Base-by-base conservation (phyloP, 2,888 invertebrate genomes). In the Tachina lurida region DNA sequence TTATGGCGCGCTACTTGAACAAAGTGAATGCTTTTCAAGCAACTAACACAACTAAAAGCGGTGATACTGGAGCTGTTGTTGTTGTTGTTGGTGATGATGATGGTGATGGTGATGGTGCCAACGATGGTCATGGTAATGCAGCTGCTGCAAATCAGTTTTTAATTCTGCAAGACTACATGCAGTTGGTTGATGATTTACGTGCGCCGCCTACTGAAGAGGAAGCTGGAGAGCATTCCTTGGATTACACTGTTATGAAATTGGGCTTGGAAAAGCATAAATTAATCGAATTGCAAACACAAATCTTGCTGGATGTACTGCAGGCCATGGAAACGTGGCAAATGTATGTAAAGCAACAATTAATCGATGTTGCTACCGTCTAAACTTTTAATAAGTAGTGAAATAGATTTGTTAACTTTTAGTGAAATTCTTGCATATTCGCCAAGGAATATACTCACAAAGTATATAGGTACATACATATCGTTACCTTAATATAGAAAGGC, bases 221-320 rank as follows among this genome's bases (percentile, higher is more conserved):
- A 9, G 89, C 88, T 3, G 88, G 87, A 0, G 77, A 84, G 9
- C 88, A 88, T 5, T 88, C 87, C 5, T 62, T 91, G 43, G 91
- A 90, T 47, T 90, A 87, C 80, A 87, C 87, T 12, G 77, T 91
- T 13, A 87, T 90, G 19, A 90, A 89, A 71, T 68, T 91, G 73
- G 79, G 87, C 0, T 60, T 91, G 58, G 89, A 89, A 47, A 91
- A 90, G 65, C 85, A 88, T 58, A 79, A 84, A 45, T 54, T 90
- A 45, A 47, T 84, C 17, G 68, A 71, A n/a, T 80, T 88, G 65
- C 88, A 89, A n/a, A 80, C 84, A n/a, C 84, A 89, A 74, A 81
- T 90, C 1, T 41, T 47, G 1, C 75, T 84, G 10, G 89, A 88
- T n/a, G 82, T 91, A 31, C 81, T 87, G 58, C 87, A 67, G 47